A percentile compares a stretch with the other conserved stretches of the same genome.
These are phyloP conservation scores for Ranitomeya imitator DNA, from an alignment of 2,113 vertebrate species.

Conservation along the genomic window DNA sequence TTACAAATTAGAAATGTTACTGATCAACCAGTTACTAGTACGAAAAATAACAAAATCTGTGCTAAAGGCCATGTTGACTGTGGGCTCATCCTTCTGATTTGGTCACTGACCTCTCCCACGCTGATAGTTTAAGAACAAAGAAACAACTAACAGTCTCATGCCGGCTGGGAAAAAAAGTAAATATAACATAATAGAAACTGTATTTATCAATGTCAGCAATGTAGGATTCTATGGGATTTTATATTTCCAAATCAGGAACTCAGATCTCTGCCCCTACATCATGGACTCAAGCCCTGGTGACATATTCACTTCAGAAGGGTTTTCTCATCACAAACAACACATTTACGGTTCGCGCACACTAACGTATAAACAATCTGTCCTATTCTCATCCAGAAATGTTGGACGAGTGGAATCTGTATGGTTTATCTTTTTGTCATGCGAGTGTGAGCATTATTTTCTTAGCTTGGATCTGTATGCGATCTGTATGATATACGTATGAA, in stretches of 20 bases:
- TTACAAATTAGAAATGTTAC: slow-evolving; percentile 41
- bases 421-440: too few species aligned
- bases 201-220: neutral
- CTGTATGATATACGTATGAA: too few species aligned
- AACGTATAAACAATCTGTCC: too few species aligned
- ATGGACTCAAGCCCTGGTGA: too few species aligned
- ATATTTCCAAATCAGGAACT: neutral
- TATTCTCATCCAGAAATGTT: too few species aligned
- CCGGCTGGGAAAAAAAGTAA: neutral
- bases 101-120: slow-evolving; percentile 33
- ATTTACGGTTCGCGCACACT: too few species aligned
- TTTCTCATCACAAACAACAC: too few species aligned
- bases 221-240: neutral
- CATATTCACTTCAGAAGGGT: too few species aligned
- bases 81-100: neutral
- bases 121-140: slow-evolving; percentile 1
- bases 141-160: slow-evolving; percentile 3
- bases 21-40: slow-evolving; percentile 46
- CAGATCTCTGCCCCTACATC: too few species aligned
- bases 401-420: too few species aligned
- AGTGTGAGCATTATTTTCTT: too few species aligned
- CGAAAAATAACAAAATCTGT: slow-evolving; percentile 16
- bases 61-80: slow-evolving; percentile 45
- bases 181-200: neutral
- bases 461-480: too few species aligned